Evolutionary conservation across 2,888 invertebrate species (phyloP), one percentile per base, ranked within the genome.

Genomic region (Macrophya alboannulata): DNA sequence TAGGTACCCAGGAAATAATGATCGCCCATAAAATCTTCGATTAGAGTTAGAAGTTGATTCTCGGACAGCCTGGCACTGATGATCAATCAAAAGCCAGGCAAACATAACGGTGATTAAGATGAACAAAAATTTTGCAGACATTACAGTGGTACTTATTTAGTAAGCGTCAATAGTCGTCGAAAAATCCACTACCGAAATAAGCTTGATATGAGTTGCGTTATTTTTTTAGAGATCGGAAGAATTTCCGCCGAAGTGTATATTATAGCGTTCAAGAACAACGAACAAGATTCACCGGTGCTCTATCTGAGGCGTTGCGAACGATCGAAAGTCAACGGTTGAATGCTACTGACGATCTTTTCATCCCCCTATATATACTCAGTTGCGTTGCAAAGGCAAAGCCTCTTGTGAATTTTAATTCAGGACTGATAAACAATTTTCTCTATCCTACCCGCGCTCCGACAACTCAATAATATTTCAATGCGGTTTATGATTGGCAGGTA

Each of bases 391-490:
- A 84, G 83, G 87, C 84, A 62, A 77, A 87, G 88, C 87, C 86
- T 86, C 83, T 88, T 90, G 48, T 83, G 90, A 91, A 91, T 91
- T 90, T 91, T 90, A 91, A 91, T 91, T 90, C 89, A 76, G 86
- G 87, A 86, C 86, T 84, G 90, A 91, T 90, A 91, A 91, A 91
- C 89, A 90, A 91, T 90, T 91, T 90, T 87, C 89, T 87, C 86
- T 74, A 48, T 85, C 82, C 82, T 37, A 84, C 77, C 68, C 68
- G 84, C 65, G 72, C 71, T 85, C 81, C 81, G 85, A 84, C 71
- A 84, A 62, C 83, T 91, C 90, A 88, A 90, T 91, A 91, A 90
- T 91, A 90, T 86, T 62, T 85, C 85, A 85, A 85, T 87, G 87
- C 86, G 82, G 74, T 81, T 48, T 84, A 87, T 90, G 91, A 91